Evolutionary conservation across 2,797 vertebrate species (phyloP).

Genomic region (Tokudaia muenninki): DNA sequence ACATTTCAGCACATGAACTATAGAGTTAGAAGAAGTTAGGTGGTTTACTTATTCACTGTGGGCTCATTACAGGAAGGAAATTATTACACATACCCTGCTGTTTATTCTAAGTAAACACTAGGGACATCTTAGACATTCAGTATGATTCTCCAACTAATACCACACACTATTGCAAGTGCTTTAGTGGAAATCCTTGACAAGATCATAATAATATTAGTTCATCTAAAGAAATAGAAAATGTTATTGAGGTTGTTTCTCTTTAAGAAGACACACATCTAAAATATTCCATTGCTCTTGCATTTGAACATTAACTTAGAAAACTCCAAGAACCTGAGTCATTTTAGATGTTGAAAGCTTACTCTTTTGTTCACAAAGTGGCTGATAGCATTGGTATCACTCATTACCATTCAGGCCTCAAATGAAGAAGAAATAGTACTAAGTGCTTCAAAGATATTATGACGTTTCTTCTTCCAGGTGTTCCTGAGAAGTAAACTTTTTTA

Average conservation of each 20-base stretch:
- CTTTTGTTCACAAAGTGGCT: neutral
- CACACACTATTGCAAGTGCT: neutral
- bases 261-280: neutral
- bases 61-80: neutral
- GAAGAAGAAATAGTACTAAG: neutral
- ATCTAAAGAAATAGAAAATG: neutral
- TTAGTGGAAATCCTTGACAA: neutral
- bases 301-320: slow-evolving; percentile 26
- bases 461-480: neutral
- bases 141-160: neutral
- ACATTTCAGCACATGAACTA: neutral
- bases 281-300: neutral
- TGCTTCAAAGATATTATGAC: neutral
- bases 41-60: neutral
- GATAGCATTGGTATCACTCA: neutral
- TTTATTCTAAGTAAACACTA: slow-evolving; percentile 6
- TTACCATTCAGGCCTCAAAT: neutral
- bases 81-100: neutral
- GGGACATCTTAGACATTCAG: neutral
- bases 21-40: neutral
- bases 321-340: neutral
- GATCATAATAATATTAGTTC: neutral
- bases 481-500: slow-evolving; percentile 15
- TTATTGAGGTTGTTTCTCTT: neutral
- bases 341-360: neutral